Evolutionary conservation across 2,888 invertebrate species (phyloP).

Genomic region (Acleris cristana): DNA sequence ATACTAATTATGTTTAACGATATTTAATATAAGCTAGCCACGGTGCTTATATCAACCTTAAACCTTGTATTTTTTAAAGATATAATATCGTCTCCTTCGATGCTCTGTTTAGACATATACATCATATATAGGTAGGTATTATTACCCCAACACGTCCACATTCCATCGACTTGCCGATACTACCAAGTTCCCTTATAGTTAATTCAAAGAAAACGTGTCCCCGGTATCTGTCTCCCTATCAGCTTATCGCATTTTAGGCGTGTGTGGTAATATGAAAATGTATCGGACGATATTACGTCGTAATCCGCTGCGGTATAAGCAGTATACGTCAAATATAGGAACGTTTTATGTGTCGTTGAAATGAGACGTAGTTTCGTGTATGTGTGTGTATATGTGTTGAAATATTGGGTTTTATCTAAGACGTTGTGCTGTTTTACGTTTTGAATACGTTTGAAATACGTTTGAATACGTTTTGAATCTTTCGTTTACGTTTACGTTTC

Average conservation of each 20-base stretch:
- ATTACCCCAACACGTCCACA: background rate
- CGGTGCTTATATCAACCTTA: too few species aligned
- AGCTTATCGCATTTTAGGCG: slow-evolving; percentile 35
- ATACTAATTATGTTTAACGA: too few species aligned
- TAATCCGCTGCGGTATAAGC: slow-evolving; percentile 3
- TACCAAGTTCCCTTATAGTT: slow-evolving; percentile 35
- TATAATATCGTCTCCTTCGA: too few species aligned
- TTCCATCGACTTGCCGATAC: slow-evolving; percentile 20
- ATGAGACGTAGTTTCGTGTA: background rate
- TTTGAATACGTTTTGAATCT: background rate
- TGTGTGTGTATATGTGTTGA: background rate
- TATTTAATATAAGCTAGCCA: too few species aligned
- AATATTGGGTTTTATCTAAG: too few species aligned
- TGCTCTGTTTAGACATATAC: too few species aligned
- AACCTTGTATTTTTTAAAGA: too few species aligned
- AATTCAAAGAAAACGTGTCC: slow-evolving; percentile 38
- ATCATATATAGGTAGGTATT: too few species aligned
- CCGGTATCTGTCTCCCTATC: slow-evolving; percentile 34
- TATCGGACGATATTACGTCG: slow-evolving; percentile 13
- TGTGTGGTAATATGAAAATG: slow-evolving; percentile 14
- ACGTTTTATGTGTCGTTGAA: slow-evolving; percentile 7
- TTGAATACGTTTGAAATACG: background rate
- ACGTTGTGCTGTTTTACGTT: background rate
- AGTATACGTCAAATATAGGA: slow-evolving; percentile 1
- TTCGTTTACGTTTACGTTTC: too few species aligned